These are phyloP conservation scores for Plecturocebus donacophilus DNA, from an alignment of 2,113 vertebrate species.

Conservation along the genomic window DNA sequence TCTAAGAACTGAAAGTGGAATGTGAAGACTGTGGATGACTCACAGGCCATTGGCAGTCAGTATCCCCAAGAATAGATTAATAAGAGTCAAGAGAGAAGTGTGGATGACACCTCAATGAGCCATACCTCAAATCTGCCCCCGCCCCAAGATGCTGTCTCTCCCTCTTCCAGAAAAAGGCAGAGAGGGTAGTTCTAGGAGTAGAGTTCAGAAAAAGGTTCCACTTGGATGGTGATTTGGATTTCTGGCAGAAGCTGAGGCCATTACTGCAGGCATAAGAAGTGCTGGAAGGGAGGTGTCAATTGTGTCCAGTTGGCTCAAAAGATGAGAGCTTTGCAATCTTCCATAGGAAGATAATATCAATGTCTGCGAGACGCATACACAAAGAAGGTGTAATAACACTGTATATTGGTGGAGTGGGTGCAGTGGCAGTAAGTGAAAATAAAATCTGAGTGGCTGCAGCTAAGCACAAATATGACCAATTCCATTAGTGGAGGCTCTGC, in stretches of 20 bases:
- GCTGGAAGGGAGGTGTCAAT: neutral
- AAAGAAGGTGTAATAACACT: neutral
- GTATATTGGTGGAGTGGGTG: neutral
- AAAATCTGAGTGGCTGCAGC: neutral
- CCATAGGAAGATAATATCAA: neutral
- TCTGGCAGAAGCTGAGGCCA: neutral
- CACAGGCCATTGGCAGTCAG: neutral
- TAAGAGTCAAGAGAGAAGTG: neutral
- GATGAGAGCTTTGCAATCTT: neutral
- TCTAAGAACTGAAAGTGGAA: neutral
- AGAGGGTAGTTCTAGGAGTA: neutral
- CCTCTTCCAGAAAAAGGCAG: neutral
- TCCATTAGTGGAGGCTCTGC: conserved; percentile 20
- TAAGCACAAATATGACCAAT: neutral
- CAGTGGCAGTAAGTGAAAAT: neutral
- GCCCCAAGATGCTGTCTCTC: neutral
- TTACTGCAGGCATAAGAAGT: neutral
- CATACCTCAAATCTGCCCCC: neutral
- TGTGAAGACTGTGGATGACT: neutral
- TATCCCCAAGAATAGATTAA: neutral
- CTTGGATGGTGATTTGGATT: neutral
- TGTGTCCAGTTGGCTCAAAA: neutral
- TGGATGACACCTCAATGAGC: neutral
- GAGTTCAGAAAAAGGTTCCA: neutral
- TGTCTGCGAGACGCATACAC: neutral